phyloP scores from a whole-genome alignment of 2,888 invertebrate genomes.

The Sthenelais limicola region DNA sequence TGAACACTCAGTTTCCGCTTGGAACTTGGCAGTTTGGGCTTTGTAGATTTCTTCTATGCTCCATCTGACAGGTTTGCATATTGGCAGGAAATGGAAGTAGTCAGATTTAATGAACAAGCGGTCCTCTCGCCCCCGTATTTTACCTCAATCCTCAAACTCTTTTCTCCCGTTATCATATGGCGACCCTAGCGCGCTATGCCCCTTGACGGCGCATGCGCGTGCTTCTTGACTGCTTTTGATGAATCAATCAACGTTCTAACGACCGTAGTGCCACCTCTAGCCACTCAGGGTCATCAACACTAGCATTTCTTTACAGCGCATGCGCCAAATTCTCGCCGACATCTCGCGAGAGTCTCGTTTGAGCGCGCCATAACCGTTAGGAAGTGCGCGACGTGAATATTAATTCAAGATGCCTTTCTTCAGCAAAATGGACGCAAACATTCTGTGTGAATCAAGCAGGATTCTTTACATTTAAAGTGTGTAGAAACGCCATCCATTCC shows the following conservation, averaged over 20 bases:
- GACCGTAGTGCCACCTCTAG: background rate
- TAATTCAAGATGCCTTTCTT: slow-evolving; percentile 24
- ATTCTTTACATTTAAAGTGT: slow-evolving; percentile 19
- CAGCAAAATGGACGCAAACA: slow-evolving; percentile 14
- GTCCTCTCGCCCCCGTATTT: no score
- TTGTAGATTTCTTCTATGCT: no score
- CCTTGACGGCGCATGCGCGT: no score
- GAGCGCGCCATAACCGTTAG: slow-evolving; percentile 35
- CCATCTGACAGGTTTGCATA: no score
- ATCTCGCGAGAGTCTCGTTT: background rate
- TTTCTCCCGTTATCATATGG: no score
- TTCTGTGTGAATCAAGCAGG: slow-evolving; percentile 1
- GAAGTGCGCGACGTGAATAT: background rate
- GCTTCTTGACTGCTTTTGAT: slow-evolving; percentile 1
- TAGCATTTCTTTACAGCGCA: background rate
- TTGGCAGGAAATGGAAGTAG: no score
- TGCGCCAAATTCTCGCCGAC: slow-evolving; percentile 13
- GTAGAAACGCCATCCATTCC: slow-evolving; percentile 31
- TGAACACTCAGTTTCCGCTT: no score
- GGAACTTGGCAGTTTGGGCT: no score
- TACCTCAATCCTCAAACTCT: no score
- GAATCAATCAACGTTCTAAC: slow-evolving; percentile 26
- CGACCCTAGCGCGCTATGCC: no score
- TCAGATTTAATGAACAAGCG: no score
- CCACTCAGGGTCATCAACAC: slow-evolving; percentile 6